phyloP scores from a whole-genome alignment of 2,888 invertebrate species.

The Serripes groenlandicus region DNA sequence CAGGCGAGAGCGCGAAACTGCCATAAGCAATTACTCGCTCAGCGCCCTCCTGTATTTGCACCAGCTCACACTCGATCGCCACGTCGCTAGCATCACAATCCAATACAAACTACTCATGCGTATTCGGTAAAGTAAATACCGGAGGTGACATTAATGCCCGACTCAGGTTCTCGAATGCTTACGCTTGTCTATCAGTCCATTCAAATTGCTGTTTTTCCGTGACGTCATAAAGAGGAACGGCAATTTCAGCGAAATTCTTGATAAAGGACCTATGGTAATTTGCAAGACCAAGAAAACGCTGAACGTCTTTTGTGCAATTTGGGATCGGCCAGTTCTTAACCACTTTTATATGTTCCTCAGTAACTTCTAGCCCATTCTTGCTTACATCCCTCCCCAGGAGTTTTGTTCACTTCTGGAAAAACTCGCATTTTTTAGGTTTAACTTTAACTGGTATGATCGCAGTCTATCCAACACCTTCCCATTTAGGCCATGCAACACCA shows the following conservation, averaged over 20 bases:
- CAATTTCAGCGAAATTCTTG: slow-evolving; percentile 28
- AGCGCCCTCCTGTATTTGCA: slow-evolving; percentile 54
- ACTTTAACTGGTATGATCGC: slow-evolving; percentile 43
- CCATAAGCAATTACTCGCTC: slow-evolving; percentile 54
- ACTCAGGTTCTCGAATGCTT: slow-evolving; percentile 31
- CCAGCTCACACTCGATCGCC: slow-evolving; percentile 58
- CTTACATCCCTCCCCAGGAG: slow-evolving; percentile 47
- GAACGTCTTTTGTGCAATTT: slow-evolving; percentile 30
- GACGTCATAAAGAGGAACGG: slow-evolving; percentile 41
- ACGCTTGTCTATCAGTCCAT: slow-evolving; percentile 39
- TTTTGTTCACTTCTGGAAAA: slow-evolving; percentile 26
- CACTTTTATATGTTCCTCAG: slow-evolving; percentile 14
- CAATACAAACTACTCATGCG: slow-evolving; percentile 38
- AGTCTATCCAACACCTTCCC: not conserved
- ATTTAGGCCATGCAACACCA: too few relatives aligned
- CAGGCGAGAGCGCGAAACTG: slow-evolving; percentile 49
- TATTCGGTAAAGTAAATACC: slow-evolving; percentile 50
- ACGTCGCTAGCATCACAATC: slow-evolving; percentile 57
- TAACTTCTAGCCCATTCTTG: slow-evolving; percentile 24
- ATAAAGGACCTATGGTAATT: slow-evolving; percentile 60
- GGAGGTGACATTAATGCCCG: slow-evolving; percentile 25
- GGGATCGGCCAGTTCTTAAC: slow-evolving; percentile 49
- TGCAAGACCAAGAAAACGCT: slow-evolving; percentile 57
- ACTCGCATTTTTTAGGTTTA: slow-evolving; percentile 42
- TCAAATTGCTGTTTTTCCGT: slow-evolving; percentile 40